Conservation (phyloP, 2,113 vertebrate species). For the Gallinago paraguaiae region DNA sequence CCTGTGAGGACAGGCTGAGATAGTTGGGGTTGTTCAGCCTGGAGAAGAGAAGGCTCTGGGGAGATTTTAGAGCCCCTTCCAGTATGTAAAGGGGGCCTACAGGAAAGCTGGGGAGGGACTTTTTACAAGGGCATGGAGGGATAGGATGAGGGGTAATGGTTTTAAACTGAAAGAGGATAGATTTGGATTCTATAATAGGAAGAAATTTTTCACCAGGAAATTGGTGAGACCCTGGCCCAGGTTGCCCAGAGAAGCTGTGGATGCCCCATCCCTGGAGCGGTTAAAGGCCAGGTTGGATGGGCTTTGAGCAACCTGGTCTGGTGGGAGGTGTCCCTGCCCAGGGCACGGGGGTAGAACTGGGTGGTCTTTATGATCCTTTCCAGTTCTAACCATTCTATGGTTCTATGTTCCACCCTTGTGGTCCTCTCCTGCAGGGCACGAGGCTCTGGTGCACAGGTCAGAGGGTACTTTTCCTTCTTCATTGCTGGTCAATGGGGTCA, state of each 20-base stretch:
- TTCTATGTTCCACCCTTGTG: accelerated
- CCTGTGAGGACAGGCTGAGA: background rate
- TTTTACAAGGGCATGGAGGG: background rate
- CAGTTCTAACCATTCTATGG: background rate
- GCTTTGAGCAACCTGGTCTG: background rate
- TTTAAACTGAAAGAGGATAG: background rate
- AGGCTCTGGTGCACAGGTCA: background rate
- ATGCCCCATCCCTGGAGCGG: too few species aligned
- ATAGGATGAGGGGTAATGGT: background rate
- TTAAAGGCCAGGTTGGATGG: background rate
- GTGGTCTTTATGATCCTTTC: background rate
- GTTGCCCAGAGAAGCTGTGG: background rate
- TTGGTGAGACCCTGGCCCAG: background rate
- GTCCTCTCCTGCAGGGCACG: background rate
- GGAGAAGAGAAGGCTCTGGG: background rate
- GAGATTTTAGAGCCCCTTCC: background rate
- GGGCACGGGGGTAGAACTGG: background rate
- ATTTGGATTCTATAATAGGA: background rate
- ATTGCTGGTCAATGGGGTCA: background rate
- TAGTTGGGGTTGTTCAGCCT: background rate
- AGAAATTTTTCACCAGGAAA: background rate
- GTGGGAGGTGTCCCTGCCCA: background rate
- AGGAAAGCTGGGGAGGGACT: background rate
- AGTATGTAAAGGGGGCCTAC: background rate
- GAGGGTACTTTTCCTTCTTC: background rate